Evolutionary conservation across 1,140 invertebrate species (phyloP).

Genomic region (Drosophila trapezifrons): DNA sequence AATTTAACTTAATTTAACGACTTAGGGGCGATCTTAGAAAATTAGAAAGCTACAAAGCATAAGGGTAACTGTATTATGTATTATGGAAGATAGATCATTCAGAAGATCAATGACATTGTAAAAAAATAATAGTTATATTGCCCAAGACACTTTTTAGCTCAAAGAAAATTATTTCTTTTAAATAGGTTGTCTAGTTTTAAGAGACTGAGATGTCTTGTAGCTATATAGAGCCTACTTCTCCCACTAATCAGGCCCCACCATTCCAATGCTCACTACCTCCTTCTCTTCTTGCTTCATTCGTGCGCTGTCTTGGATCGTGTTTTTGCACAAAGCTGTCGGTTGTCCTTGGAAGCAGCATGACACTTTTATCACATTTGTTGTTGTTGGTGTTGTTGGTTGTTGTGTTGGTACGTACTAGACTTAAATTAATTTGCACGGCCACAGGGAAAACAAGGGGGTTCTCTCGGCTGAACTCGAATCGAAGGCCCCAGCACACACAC

Average conservation of each 20-base stretch:
- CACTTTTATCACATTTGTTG: constrained; percentile 76
- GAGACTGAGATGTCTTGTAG: no score
- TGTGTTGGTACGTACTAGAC: constrained; percentile 76
- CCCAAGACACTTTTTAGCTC: no score
- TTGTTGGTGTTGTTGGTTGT: constrained; percentile 54
- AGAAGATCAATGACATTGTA: no score
- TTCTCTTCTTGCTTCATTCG: constrained; percentile 17
- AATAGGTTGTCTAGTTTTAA: no score
- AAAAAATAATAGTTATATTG: no score
- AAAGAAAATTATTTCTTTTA: background rate
- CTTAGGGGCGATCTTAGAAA: no score
- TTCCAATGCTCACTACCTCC: constrained; percentile 19
- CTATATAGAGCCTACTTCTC: constrained; percentile 11
- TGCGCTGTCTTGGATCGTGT: constrained; percentile 39
- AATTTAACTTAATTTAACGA: background rate
- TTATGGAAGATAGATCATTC: background rate
- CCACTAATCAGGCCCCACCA: constrained; percentile 3
- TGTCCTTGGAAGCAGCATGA: constrained; percentile 75
- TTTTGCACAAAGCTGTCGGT: constrained; percentile 35
- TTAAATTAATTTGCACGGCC: constrained; percentile 72
- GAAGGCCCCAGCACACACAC: background rate
- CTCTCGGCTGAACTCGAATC: background rate
- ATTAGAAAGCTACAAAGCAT: background rate
- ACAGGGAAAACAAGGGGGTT: constrained; percentile 11
- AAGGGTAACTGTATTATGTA: background rate